Base-by-base conservation (phyloP, 2,113 vertebrate species). In the Cynopterus brachyotis region DNA sequence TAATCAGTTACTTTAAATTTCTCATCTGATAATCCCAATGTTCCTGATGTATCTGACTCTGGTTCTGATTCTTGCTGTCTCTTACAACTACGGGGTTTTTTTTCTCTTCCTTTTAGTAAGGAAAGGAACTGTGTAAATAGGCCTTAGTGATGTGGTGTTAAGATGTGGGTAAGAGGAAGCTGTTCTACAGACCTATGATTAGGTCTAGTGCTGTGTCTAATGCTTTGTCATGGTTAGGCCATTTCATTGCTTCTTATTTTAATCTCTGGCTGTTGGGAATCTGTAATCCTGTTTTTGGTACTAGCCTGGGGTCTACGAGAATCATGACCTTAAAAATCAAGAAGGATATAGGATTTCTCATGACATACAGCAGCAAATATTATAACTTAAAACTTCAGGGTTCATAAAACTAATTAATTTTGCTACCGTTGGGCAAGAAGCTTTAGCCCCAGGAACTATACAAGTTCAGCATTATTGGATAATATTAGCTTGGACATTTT, bases 351-450 rank as follows among this genome's bases (percentile, higher is more conserved):
- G 19, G 35, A 13, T 30, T 72, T 89, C 94, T 76, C 32, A 42
- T 62, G 13, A 35, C 12, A 28, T 62, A 62, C 64, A 28, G 47
- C 19, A 67, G 40, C 42, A 92, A 80, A 81, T 57, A 57, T 40
- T 17, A 17, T 15, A 81, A 53, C 13, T 62, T 60, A 87, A 94
- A 88, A n/a, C 15, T 1, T 57, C 64, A 30, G 81, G 59, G 6
- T 88, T 97, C 17, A 45, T 84, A 62, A 91, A 92, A 67, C 42
- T 73, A 80, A 82, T 42, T 47, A 40, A 76, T 87, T 87, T 76
- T 95, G 12, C 45, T 5, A n/a, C 28, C 75, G 19, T 76, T 66
- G 20, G 60, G 8, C 42, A 62, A 53, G 35, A 35, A 91, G 57
- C 32, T 84, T 84, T 64, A 81, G 60, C 8, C 37, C 17, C 20